Evolutionary conservation across 2,113 vertebrate species (phyloP).

Genomic region (Pavo muticus): DNA sequence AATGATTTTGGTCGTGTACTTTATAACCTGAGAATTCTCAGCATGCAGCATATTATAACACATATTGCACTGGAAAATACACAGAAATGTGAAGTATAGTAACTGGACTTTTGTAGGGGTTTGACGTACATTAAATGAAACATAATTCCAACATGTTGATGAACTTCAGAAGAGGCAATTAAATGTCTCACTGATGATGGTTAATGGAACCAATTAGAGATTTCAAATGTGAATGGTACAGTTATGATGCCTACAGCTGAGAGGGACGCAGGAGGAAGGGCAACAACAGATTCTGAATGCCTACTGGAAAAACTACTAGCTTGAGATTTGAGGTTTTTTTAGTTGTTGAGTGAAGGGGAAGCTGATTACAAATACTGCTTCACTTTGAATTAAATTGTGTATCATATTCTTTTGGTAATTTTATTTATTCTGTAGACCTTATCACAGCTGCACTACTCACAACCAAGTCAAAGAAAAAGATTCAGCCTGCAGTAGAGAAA

Average conservation of each 20-base stretch:
- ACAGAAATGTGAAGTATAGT: conserved; percentile 15
- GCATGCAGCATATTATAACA: conserved; percentile 19
- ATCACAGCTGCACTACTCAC: background rate
- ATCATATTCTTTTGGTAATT: background rate
- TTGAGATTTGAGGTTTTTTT: rapidly evolving
- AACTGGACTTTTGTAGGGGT: conserved; percentile 21
- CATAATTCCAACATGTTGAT: conserved; percentile 20
- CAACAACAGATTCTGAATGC: background rate
- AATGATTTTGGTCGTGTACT: conserved; percentile 9
- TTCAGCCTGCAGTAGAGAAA: background rate
- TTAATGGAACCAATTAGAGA: conserved; percentile 52
- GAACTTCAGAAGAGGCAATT: conserved; percentile 47
- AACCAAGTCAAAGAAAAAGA: background rate
- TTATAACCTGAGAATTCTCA: conserved; percentile 50
- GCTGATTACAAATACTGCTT: background rate
- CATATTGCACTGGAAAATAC: conserved; percentile 39
- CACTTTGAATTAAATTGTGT: background rate
- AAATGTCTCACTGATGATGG: conserved; percentile 44
- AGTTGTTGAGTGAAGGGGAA: background rate
- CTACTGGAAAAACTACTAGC: background rate
- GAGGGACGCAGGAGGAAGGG: background rate
- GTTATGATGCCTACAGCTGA: background rate
- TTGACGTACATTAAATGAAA: conserved; percentile 52
- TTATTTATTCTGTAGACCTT: background rate
- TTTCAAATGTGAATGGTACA: conserved; percentile 21